phyloP scores from a whole-genome alignment of 2,888 invertebrate genomes.

The Aproaerema taeniolella region DNA sequence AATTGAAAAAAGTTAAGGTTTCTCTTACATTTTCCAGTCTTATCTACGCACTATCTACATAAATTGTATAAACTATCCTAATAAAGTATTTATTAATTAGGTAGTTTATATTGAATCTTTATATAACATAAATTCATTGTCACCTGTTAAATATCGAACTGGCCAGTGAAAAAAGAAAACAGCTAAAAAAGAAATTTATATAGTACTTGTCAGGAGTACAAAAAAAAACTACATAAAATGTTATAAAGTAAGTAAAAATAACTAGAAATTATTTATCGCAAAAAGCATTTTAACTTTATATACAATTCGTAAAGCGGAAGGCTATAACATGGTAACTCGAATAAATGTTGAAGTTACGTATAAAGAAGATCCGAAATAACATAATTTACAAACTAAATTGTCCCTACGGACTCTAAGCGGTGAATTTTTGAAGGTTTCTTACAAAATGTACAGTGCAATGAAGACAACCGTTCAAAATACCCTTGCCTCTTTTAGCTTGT shows the following conservation, averaged over 20 bases:
- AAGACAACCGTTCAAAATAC: conserved; percentile 66
- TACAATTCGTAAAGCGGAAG: conserved; percentile 57
- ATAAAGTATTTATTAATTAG: too few species aligned
- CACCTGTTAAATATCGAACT: too few species aligned
- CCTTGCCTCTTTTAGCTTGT: conserved; percentile 73
- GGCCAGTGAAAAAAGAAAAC: too few species aligned
- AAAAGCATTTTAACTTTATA: conserved; percentile 45
- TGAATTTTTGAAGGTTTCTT: conserved; percentile 62
- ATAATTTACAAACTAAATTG: conserved; percentile 25
- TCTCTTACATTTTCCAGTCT: conserved; percentile 19
- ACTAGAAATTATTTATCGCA: conserved; percentile 27
- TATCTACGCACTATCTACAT: conserved; percentile 17
- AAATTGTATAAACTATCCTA: conserved; percentile 9
- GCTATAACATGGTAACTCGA: conserved; percentile 66
- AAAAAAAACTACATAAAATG: too few species aligned
- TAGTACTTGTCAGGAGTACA: too few species aligned
- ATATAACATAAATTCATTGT: too few species aligned
- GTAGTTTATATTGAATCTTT: too few species aligned
- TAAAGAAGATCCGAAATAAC: conserved; percentile 34
- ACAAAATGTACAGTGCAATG: conserved; percentile 57
- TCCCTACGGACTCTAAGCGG: conserved; percentile 33
- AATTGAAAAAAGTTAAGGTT: conserved; percentile 30
- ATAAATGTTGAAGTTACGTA: conserved; percentile 57
- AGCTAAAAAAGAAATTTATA: too few species aligned
- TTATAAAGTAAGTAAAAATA: conserved; percentile 4